phyloP scores from a whole-genome alignment of 2,888 invertebrate species.

The Lasioglossum morio region DNA sequence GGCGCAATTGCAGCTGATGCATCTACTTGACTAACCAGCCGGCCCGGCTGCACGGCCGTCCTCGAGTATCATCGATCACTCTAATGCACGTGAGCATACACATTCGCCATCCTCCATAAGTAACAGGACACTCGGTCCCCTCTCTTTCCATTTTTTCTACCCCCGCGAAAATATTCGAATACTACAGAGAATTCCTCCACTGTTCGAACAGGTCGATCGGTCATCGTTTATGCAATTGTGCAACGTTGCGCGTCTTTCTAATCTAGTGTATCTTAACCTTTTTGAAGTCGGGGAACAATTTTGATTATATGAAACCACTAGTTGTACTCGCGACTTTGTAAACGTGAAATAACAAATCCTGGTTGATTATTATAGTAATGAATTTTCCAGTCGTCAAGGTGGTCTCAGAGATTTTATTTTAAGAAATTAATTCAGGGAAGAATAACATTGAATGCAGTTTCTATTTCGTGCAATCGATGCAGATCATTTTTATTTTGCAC shows the following conservation, averaged over 20 bases:
- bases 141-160: neutral
- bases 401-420: no score
- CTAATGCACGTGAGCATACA: conserved; percentile 45
- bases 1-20: conserved; percentile 66
- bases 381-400: no score
- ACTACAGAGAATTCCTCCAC: neutral
- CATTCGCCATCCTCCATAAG: conserved; percentile 1
- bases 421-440: no score
- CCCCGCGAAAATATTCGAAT: neutral
- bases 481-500: no score
- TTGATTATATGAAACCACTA: no score
- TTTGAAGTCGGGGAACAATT: no score
- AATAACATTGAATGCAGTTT: no score
- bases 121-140: neutral
- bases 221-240: neutral
- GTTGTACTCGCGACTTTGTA: no score
- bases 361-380: no score
- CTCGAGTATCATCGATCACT: conserved; percentile 69
- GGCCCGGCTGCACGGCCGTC: conserved; percentile 47
- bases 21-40: conserved; percentile 66
- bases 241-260: neutral
- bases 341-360: no score
- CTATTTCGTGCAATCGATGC: no score
- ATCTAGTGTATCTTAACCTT: no score
- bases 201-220: neutral